A percentile compares a stretch with the other conserved stretches of the same genome.
Evolutionary conservation across 92 coral and sea anemone species (phyloP).

Genomic region (Umimayanthus kanabou): DNA sequence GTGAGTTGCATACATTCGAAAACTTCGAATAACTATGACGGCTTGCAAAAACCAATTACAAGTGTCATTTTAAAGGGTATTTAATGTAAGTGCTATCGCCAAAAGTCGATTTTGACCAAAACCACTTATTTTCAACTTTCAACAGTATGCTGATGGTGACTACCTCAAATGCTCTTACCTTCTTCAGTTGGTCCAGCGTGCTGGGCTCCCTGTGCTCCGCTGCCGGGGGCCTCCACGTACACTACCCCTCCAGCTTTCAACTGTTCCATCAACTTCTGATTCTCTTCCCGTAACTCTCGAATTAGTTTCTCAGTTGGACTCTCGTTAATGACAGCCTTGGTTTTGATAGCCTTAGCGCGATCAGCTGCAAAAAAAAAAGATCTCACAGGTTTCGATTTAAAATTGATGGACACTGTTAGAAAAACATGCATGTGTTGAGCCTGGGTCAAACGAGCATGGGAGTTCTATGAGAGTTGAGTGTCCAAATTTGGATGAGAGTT

Average conservation of each 20-base stretch:
- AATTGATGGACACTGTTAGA: neutral
- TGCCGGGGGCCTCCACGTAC: slow-evolving; percentile 51
- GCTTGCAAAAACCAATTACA: too few species aligned
- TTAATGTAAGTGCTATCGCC: too few species aligned
- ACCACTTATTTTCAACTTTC: neutral
- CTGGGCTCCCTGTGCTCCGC: slow-evolving; percentile 63
- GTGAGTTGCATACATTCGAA: too few species aligned
- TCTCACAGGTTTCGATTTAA: too few species aligned
- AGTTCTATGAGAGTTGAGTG: too few species aligned
- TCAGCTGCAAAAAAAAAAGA: slow-evolving; percentile 59
- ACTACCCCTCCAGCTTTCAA: slow-evolving; percentile 74
- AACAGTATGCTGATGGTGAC: neutral
- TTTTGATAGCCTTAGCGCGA: slow-evolving; percentile 90
- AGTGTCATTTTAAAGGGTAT: too few species aligned
- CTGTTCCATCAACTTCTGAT: slow-evolving; percentile 81
- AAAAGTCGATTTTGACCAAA: too few species aligned
- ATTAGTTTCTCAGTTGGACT: slow-evolving; percentile 95
- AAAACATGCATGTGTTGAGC: neutral
- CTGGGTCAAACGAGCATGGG: too few species aligned
- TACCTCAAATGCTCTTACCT: slow-evolving; percentile 39
- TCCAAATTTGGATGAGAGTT: too few species aligned
- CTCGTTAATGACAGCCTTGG: slow-evolving; percentile 88
- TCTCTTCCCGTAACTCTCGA: slow-evolving; percentile 91
- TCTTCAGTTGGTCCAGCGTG: slow-evolving; percentile 73
- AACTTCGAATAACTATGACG: too few species aligned